Conservation (phyloP, 37 sponge, comb jelly and placozoan genomes). For the Ianthella basta region DNA sequence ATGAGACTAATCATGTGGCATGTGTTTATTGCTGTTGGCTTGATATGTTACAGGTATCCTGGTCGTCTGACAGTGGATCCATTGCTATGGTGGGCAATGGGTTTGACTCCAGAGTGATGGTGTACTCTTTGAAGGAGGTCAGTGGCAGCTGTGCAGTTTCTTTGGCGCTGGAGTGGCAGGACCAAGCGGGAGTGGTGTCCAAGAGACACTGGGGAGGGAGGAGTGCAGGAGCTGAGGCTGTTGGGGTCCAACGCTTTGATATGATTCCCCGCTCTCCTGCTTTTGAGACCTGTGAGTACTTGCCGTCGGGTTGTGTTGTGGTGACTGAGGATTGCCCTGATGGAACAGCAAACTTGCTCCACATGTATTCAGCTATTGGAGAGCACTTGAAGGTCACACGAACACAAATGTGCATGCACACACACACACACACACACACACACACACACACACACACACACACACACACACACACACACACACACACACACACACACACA, state of each 20-base stretch:
- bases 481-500: no score
- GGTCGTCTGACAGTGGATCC: constrained; percentile 52
- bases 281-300: constrained; percentile 56
- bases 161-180: constrained; percentile 44
- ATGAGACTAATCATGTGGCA: no score
- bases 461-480: no score
- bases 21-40: background rate
- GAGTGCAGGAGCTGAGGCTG: background rate
- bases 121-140: constrained; percentile 20
- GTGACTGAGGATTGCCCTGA: constrained; percentile 42
- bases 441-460: no score
- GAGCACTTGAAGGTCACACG: background rate
- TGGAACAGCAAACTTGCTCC: constrained; percentile 3
- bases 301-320: constrained; percentile 34
- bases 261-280: constrained; percentile 1
- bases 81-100: constrained; percentile 68
- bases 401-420: background rate
- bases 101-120: constrained; percentile 39
- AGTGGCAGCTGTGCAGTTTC: background rate
- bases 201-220: background rate
- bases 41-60: constrained; percentile 47
- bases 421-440: background rate
- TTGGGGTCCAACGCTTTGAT: background rate
- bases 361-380: constrained; percentile 40
- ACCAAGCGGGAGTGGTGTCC: constrained; percentile 4